Evolutionary conservation across 2,113 vertebrate species (phyloP).

Genomic region (Microcebus tavaratra): DNA sequence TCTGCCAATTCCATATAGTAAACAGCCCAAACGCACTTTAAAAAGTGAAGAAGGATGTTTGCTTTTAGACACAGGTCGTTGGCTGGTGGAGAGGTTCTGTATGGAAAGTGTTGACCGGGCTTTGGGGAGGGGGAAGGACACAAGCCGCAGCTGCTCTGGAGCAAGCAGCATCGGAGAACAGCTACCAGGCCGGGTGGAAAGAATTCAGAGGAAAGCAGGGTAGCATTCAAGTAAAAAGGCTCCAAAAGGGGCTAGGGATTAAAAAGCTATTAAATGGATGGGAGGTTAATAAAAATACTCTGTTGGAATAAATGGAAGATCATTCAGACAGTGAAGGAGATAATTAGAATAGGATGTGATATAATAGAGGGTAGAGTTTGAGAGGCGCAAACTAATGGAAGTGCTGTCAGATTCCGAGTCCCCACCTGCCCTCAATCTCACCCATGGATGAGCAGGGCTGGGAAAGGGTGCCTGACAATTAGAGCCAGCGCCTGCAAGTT

Average conservation of each 20-base stretch:
- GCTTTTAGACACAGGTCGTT: not conserved
- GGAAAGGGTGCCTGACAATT: not conserved
- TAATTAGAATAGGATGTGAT: not conserved
- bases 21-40: not conserved
- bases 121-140: not conserved
- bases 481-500: not conserved
- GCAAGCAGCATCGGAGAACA: not conserved
- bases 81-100: not conserved
- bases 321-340: constrained; percentile 52
- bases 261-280: constrained; percentile 53
- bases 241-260: not conserved
- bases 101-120: not conserved
- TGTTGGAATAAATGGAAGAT: constrained; percentile 62
- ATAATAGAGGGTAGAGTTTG: not conserved
- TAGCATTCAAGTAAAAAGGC: not conserved
- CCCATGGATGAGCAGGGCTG: not conserved
- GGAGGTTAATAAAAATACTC: constrained; percentile 64
- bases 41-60: accelerated
- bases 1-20: not conserved
- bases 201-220: not conserved
- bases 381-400: not conserved
- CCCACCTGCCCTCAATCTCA: not conserved
- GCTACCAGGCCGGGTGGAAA: not conserved
- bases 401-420: not conserved
- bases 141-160: not conserved